These are phyloP conservation scores for Diadema setosum DNA, from an alignment of 35 echinoderm and acorn worm genomes.

Conservation along the genomic window DNA sequence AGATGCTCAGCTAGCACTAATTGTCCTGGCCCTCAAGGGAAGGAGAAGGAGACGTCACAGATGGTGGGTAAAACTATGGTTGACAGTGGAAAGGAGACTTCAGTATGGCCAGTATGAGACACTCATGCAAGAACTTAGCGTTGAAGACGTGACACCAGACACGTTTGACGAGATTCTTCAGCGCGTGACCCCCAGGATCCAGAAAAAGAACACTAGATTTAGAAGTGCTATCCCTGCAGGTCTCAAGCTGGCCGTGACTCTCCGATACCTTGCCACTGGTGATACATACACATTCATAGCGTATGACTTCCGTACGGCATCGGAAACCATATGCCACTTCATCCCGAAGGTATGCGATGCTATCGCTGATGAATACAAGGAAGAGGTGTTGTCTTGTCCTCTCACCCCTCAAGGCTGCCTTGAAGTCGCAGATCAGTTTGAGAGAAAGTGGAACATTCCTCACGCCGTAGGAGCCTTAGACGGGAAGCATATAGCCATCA, in stretches of 20 bases:
- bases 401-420: not conserved
- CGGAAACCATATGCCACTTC: not conserved
- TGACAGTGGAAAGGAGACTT: not conserved
- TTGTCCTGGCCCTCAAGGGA: too few species aligned
- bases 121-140: not conserved
- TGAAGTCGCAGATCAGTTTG: constrained; percentile 6
- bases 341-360: not conserved
- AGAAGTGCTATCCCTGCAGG: not conserved
- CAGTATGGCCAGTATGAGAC: not conserved
- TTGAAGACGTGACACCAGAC: not conserved
- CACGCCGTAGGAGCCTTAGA: constrained; percentile 38
- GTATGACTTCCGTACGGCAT: not conserved
- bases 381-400: not conserved
- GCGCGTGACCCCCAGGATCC: not conserved
- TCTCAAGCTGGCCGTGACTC: constrained; percentile 13
- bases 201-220: constrained; percentile 24
- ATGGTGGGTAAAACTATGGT: not conserved
- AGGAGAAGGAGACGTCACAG: not conserved
- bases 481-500: constrained; percentile 49
- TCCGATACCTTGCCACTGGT: constrained; percentile 47
- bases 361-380: not conserved
- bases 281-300: not conserved
- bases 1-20: too few species aligned
- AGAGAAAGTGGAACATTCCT: constrained; percentile 49
- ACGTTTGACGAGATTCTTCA: constrained; percentile 1